A percentile compares a stretch with the other conserved stretches of the same genome.
These are phyloP conservation scores for Eumerus sabulonum DNA, from an alignment of 2,888 invertebrate genomes.

Conservation along the genomic window DNA sequence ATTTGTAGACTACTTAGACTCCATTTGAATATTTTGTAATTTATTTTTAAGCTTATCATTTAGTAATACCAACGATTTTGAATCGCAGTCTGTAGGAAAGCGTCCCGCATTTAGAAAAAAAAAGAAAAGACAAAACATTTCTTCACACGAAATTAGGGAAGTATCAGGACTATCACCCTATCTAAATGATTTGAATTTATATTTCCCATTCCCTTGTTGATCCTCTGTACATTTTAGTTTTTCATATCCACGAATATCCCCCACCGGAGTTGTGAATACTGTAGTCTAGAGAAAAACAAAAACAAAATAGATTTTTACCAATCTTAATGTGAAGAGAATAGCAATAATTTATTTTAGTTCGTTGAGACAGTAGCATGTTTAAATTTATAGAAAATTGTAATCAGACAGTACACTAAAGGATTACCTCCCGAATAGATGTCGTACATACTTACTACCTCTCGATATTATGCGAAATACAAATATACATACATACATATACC, in stretches of 20 bases:
- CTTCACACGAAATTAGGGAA: too few species aligned
- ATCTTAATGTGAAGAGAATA: constrained; percentile 15
- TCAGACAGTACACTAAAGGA: constrained; percentile 63
- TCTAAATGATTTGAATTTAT: too few species aligned
- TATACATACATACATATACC: constrained; percentile 24
- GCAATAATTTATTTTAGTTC: constrained; percentile 41
- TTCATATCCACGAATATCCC: constrained; percentile 68
- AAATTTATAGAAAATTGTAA: constrained; percentile 43
- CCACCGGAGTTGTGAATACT: constrained; percentile 64
- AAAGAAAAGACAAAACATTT: constrained; percentile 11
- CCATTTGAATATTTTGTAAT: too few species aligned
- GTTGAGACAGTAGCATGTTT: neutral
- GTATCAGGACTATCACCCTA: too few species aligned
- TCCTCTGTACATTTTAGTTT: constrained; percentile 52
- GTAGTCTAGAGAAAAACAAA: constrained; percentile 7
- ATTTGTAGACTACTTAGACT: too few species aligned
- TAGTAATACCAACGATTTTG: too few species aligned
- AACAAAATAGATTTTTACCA: neutral
- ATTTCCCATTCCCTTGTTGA: constrained; percentile 24
- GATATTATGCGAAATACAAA: constrained; percentile 39
- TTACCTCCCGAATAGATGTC: constrained; percentile 66
- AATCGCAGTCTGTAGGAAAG: constrained; percentile 29
- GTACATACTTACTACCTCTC: constrained; percentile 65
- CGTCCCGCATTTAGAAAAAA: constrained; percentile 38
- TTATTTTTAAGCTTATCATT: too few species aligned